These are phyloP conservation scores for Sitobion miscanthi DNA, from an alignment of 1,140 invertebrate species.

Conservation along the genomic window DNA sequence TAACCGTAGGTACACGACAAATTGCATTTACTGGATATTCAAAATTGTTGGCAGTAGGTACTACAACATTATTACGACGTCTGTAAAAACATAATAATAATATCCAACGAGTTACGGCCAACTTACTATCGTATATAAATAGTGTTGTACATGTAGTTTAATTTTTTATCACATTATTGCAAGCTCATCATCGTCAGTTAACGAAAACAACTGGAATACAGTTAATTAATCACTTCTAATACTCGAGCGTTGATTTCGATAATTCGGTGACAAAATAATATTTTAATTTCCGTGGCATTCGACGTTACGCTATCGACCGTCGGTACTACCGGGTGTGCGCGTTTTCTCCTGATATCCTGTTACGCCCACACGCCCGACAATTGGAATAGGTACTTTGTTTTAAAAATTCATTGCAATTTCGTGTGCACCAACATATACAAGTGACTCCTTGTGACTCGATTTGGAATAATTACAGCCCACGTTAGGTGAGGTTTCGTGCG, in stretches of 20 bases:
- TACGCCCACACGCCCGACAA: not conserved
- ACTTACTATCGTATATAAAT: too few species aligned
- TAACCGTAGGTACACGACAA: not conserved
- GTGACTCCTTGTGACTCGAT: too few species aligned
- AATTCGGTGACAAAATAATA: not conserved
- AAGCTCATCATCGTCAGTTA: not conserved
- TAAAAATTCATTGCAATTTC: not conserved
- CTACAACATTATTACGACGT: not conserved
- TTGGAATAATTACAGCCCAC: too few species aligned
- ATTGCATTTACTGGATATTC: not conserved
- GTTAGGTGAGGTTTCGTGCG: too few species aligned
- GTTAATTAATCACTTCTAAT: not conserved
- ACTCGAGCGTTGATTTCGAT: not conserved
- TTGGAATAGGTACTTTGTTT: not conserved
- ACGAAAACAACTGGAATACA: not conserved
- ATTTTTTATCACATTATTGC: not conserved
- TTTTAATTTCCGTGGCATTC: not conserved
- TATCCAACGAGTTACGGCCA: too few species aligned
- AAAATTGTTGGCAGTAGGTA: not conserved
- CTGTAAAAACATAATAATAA: not conserved
- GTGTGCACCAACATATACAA: not conserved
- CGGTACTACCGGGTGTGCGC: not conserved
- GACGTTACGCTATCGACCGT: not conserved
- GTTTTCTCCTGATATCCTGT: constrained; percentile 1
- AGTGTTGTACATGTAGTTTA: not conserved